Base-by-base conservation (phyloP, 2,888 invertebrate species). In the Chrysomela aeneicollis region DNA sequence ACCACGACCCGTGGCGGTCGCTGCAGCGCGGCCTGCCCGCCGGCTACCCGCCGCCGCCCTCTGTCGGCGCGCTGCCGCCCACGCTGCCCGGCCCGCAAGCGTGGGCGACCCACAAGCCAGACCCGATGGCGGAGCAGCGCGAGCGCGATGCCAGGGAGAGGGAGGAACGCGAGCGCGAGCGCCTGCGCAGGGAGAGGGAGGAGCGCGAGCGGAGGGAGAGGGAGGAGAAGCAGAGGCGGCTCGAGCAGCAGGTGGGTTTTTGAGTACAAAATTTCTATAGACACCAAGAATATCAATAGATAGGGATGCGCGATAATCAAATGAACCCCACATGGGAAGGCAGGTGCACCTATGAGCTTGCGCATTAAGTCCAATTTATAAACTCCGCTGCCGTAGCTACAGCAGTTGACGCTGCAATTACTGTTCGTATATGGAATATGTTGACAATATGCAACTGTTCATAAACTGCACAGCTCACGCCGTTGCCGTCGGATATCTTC, bases 1-100 rank as follows among this genome's bases (percentile, higher is more conserved):
- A 89, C 75, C 88, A 89, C 76, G 91, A 91, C 82, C 89, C 90
- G 6, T 91, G 90, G 90, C 85, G 90, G 82, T 86, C 88, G 85
- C 77, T 90, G 61, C 89, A 88, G 78, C 85, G 90, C 55, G 9
- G 17, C 22, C 22, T 57, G 21, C 86, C 85, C 22, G 72, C 67
- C 46, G 75, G 71, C 65, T n/a, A n/a, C n/a, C n/a, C n/a, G n/a
- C n/a, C n/a, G n/a, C 88, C 87, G 9, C 84, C 83, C 8, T 63
- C 77, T 3, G 81, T 81, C 4, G 80, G 79, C 68, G 82, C 84
- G 78, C 84, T 75, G 84, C 87, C 81, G 82, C 84, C 82, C 0
- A 77, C 80, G 22, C 79, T 78, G 19, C 72, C 74, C 8, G 74
- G 72, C 8, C 84, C 86, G 17, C 84, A 85, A 10, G 85, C 87